Conservation (phyloP, 2,888 invertebrate species). For the Disparrhopalites patrizii region DNA sequence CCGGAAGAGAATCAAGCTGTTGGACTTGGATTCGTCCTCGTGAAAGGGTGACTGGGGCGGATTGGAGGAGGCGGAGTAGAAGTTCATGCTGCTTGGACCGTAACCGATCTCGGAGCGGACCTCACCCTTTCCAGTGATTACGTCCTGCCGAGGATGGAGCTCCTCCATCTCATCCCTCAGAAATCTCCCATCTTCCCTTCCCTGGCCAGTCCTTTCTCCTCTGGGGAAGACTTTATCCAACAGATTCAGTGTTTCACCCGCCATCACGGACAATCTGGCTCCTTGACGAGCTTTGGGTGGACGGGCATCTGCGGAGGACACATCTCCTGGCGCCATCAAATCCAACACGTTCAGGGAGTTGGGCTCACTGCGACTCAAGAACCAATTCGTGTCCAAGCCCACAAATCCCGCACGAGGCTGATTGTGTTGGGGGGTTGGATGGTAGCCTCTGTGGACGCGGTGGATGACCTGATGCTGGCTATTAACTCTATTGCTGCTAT, state of each 20-base stretch:
- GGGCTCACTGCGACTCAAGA: slow-evolving; percentile 73
- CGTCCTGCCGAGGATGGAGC: slow-evolving; percentile 27
- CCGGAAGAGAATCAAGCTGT: slow-evolving; percentile 35
- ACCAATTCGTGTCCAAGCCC: slow-evolving; percentile 67
- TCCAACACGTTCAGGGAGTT: slow-evolving; percentile 60
- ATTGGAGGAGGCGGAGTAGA: slow-evolving; percentile 29
- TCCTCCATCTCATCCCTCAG: slow-evolving; percentile 10
- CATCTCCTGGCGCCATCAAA: background rate
- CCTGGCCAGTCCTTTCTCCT: background rate
- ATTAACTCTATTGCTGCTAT: background rate
- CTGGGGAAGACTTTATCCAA: slow-evolving; percentile 29
- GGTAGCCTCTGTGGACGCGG: slow-evolving; percentile 1
- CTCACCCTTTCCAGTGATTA: slow-evolving; percentile 16
- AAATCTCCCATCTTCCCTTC: slow-evolving; percentile 10
- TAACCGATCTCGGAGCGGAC: slow-evolving; percentile 46
- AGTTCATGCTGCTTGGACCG: slow-evolving; percentile 47
- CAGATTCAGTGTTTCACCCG: slow-evolving; percentile 24
- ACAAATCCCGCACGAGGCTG: slow-evolving; percentile 12
- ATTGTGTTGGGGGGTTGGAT: background rate
- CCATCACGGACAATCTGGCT: slow-evolving; percentile 26
- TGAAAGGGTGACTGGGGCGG: slow-evolving; percentile 15
- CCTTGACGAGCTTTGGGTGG: slow-evolving; percentile 17
- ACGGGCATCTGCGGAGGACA: background rate
- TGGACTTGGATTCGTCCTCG: slow-evolving; percentile 18
- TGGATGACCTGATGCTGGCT: too few relatives aligned